These are phyloP conservation scores for Epicauta chinensis DNA, from an alignment of 1,140 invertebrate genomes.

Conservation along the genomic window DNA sequence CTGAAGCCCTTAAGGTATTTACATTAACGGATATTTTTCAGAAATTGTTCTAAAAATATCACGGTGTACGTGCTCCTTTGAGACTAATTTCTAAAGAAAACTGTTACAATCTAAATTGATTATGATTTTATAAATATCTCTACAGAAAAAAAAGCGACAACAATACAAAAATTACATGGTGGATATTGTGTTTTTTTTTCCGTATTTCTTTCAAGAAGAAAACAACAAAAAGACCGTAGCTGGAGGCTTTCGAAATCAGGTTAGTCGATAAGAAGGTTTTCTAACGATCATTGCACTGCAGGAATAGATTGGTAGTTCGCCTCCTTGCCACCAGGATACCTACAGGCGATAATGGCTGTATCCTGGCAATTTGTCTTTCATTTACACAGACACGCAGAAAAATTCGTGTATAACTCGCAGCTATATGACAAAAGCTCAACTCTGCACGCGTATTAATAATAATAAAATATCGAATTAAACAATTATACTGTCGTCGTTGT, in stretches of 20 bases:
- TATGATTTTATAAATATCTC: no score
- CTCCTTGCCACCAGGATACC: slow-evolving; percentile 26
- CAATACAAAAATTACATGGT: slow-evolving; percentile 27
- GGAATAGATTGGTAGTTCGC: slow-evolving; percentile 25
- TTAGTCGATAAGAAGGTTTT: slow-evolving; percentile 33
- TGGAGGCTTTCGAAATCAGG: slow-evolving; percentile 27
- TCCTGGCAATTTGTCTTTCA: slow-evolving; percentile 6
- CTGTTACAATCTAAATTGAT: no score
- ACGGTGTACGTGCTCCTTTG: no score
- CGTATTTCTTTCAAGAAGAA: no score
- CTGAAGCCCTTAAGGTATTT: no score
- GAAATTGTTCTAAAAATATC: no score
- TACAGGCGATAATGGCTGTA: slow-evolving; percentile 3
- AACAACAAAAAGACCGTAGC: background rate
- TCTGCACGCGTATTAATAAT: slow-evolving; percentile 2
- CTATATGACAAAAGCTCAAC: background rate
- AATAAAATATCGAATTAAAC: background rate
- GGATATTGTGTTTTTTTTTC: slow-evolving; percentile 16
- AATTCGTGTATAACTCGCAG: background rate
- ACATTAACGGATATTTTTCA: no score
- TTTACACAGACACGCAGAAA: background rate
- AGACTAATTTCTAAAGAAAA: no score
- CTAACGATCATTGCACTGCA: slow-evolving; percentile 27
- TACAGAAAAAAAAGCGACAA: slow-evolving; percentile 17
- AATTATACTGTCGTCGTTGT: background rate